Conservation (phyloP, 2,797 vertebrate genomes). For the Monodelphis domestica region DNA sequence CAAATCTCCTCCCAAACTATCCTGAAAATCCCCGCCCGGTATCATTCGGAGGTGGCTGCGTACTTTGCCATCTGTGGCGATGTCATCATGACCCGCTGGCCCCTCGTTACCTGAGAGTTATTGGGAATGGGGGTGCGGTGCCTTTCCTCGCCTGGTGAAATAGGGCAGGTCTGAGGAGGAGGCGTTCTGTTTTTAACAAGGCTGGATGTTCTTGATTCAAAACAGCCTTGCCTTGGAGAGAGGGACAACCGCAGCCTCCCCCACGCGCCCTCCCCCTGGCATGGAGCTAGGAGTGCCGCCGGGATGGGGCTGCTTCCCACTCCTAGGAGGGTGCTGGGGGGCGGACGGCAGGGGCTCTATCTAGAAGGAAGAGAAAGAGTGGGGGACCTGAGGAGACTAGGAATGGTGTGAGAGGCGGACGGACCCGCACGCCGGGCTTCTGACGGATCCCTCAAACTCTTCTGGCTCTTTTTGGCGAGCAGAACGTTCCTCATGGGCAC, state of each 20-base stretch:
- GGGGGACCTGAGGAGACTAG: background rate
- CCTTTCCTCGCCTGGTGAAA: background rate
- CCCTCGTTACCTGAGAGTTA: background rate
- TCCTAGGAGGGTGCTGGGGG: background rate
- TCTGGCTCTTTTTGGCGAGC: background rate
- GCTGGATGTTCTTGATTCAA: background rate
- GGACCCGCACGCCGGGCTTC: background rate
- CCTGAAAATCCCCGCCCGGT: constrained; percentile 6
- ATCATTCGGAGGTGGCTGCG: background rate
- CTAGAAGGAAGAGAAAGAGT: background rate
- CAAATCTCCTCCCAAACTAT: background rate
- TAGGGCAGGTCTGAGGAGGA: background rate
- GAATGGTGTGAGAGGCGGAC: background rate
- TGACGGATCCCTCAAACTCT: background rate
- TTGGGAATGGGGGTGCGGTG: background rate
- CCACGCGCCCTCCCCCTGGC: background rate
- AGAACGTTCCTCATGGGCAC: background rate
- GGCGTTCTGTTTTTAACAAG: background rate
- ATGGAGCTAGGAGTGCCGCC: background rate
- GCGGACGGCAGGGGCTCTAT: background rate
- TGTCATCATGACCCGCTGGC: background rate
- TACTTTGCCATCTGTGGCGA: background rate
- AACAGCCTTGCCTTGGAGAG: background rate
- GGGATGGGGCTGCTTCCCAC: background rate
- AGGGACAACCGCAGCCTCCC: background rate